A percentile compares a stretch with the other conserved stretches of the same genome.
phyloP scores from a whole-genome alignment of 2,797 vertebrate species.

The Astyanax mexicanus region DNA sequence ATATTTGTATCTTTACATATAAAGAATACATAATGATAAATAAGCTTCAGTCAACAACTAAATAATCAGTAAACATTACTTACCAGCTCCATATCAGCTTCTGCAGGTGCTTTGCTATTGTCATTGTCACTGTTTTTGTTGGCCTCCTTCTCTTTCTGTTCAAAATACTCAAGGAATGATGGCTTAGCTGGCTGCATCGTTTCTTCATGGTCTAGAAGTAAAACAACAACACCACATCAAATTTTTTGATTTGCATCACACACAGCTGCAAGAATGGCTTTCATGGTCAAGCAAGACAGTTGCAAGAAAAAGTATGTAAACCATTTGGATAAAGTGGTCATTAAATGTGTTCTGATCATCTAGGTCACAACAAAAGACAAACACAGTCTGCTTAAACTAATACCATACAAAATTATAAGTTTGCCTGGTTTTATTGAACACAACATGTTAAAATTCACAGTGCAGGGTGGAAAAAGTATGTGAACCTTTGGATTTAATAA shows the following conservation, averaged over 20 bases:
- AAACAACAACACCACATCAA: slow-evolving; percentile 21
- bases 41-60: slow-evolving; percentile 2
- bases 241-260: background rate
- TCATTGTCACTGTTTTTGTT: slow-evolving; percentile 85
- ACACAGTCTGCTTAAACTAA: too few species aligned
- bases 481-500: too few species aligned
- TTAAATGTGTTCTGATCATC: too few species aligned
- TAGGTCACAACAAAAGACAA: too few species aligned
- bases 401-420: too few species aligned
- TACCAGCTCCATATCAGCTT: slow-evolving; percentile 92
- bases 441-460: too few species aligned
- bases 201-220: slow-evolving; percentile 85
- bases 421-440: too few species aligned
- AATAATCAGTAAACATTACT: slow-evolving; percentile 70
- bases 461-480: too few species aligned
- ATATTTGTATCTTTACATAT: too few species aligned
- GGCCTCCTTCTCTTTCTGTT: slow-evolving; percentile 93
- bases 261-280: background rate
- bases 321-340: too few species aligned
- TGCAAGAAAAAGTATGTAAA: too few species aligned
- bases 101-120: slow-evolving; percentile 83
- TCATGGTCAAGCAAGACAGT: too few species aligned
- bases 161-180: slow-evolving; percentile 96
- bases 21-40: background rate
- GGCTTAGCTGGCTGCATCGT: slow-evolving; percentile 88